Conservation (phyloP, 2,888 invertebrate genomes). For the Gonocerus acuteangulatus region DNA sequence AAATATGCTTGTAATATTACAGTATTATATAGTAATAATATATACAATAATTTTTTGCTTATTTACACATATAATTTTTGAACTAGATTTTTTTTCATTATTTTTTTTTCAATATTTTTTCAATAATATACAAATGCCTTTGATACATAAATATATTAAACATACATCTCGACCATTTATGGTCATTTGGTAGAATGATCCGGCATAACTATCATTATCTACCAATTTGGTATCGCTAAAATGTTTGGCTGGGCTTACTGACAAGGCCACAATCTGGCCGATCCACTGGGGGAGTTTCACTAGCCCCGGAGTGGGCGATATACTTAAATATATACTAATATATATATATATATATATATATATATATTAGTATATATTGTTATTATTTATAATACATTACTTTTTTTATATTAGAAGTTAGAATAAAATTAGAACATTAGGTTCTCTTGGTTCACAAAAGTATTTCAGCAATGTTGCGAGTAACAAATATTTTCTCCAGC, state of each 20-base stretch:
- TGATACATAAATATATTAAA: constrained; percentile 25
- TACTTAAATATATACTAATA: no score
- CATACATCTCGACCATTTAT: neutral
- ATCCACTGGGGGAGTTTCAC: no score
- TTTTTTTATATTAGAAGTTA: no score
- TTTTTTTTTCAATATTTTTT: constrained; percentile 6
- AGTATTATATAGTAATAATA: constrained; percentile 18
- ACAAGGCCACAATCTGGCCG: neutral
- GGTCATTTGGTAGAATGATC: constrained; percentile 1
- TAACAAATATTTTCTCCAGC: no score
- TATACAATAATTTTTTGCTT: constrained; percentile 18
- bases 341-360: no score
- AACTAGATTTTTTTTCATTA: constrained; percentile 6
- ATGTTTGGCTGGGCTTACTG: neutral
- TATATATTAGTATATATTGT: no score
- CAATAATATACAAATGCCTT: constrained; percentile 22
- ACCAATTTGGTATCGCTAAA: constrained; percentile 12
- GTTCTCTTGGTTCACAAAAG: no score
- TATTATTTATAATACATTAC: no score
- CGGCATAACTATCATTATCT: neutral
- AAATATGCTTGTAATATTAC: constrained; percentile 27
- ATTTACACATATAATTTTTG: constrained; percentile 14
- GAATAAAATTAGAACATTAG: no score
- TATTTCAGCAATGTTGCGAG: no score
- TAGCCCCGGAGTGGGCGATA: no score